Base-by-base conservation (phyloP, 2,888 invertebrate species). In the Chloroclysta siterata region DNA sequence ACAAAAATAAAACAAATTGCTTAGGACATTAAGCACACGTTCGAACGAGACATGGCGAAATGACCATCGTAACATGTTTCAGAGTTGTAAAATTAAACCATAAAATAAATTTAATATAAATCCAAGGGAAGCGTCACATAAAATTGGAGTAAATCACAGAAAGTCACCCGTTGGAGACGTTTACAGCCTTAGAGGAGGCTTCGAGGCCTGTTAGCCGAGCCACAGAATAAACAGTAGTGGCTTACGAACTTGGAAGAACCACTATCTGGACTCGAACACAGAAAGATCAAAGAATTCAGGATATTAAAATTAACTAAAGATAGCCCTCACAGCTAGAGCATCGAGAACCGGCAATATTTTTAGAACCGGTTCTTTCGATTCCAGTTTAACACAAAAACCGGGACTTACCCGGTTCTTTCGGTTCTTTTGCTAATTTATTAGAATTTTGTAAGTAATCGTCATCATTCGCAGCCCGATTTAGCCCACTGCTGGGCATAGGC, bases 111-210 rank as follows among this genome's bases (percentile, higher is more conserved):
- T 89, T 89, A 89, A 89, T 89, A 89, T 88, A 88, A 86, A 88
- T 88, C 89, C 84, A 82, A 82, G 82, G 83, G 85, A 83, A 84
- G 83, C 86, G 89, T 87, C 89, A 90, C 90, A 91, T 91, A 92
- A 92, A 92, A 90, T 90, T 85, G 89, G 79, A 87, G 89, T 92
- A 92, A 92, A 92, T 92, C 91, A 90, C 90, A 82, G 78, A 87
- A 89, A 90, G 90, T 89, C 91, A 89, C 86, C 82, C 89, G 89
- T 79, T 83, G 82, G 83, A 89, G 91, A 91, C 90, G 89, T 91
- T 91, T 90, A 91, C 89, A 88, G 88, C 88, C 85, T 79, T 79
- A 58, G 79, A 85, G 85, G 89, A 87, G 87, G 87, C 85, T 79
- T 80, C 60, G 80, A 85, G 85, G 89, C 88, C 70, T 88, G 90